Percentiles rank a stretch among this genome's conserved stretches.
These are phyloP conservation scores for Hoplias malabaricus DNA, from an alignment of 2,113 vertebrate species.

Conservation along the genomic window DNA sequence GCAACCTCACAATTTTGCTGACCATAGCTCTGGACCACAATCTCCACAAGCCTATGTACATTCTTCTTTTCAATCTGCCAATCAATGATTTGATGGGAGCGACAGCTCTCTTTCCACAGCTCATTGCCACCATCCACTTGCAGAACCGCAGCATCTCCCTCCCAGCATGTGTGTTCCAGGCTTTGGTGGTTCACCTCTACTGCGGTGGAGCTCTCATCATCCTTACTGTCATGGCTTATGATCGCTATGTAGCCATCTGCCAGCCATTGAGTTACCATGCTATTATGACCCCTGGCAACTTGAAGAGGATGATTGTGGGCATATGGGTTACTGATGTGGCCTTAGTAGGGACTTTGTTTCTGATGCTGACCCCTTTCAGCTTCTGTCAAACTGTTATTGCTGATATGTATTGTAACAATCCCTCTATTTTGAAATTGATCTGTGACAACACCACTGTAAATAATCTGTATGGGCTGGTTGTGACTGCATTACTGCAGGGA, in stretches of 20 bases:
- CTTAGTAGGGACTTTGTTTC: neutral
- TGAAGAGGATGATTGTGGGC: neutral
- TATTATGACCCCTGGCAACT: constrained; percentile 8
- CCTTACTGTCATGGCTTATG: constrained; percentile 44
- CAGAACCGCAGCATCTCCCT: constrained; percentile 32
- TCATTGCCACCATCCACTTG: constrained; percentile 12
- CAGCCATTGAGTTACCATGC: constrained; percentile 16
- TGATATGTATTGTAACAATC: constrained; percentile 39
- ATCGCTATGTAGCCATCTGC: constrained; percentile 46
- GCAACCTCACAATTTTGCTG: constrained; percentile 32
- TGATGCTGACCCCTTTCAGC: constrained; percentile 9
- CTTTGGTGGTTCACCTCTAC: constrained; percentile 36
- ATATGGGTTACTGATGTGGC: constrained; percentile 15
- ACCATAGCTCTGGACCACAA: constrained; percentile 17
- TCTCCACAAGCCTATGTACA: constrained; percentile 34
- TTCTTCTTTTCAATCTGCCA: constrained; percentile 31
- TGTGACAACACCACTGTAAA: constrained; percentile 29
- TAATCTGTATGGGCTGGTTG: constrained; percentile 21
- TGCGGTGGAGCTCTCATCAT: constrained; percentile 27
- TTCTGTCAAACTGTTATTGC: constrained; percentile 6
- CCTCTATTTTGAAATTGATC: constrained; percentile 24
- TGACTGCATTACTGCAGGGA: neutral
- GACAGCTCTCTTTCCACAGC: constrained; percentile 17
- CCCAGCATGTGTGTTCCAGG: constrained; percentile 36
- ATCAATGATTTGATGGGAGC: constrained; percentile 36